Evolutionary conservation across 2,888 invertebrate genomes (phyloP), one percentile per base, ranked within the genome.

Genomic region (Luffia ferchaultella): DNA sequence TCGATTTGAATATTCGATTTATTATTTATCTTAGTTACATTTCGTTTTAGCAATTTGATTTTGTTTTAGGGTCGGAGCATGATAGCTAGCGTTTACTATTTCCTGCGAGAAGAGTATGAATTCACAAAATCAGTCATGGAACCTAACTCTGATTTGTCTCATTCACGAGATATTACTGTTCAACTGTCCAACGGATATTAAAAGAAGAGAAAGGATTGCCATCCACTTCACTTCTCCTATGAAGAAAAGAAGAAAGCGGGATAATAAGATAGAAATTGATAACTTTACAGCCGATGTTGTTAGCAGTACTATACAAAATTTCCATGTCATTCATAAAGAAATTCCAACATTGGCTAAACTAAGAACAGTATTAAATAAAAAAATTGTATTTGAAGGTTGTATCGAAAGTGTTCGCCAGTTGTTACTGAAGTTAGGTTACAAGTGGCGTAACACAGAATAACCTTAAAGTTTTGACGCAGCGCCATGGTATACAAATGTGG

Each of bases 11-110:
- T n/a, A n/a, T n/a, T n/a, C n/a, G n/a, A n/a, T n/a, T n/a, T n/a
- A n/a, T n/a, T n/a, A n/a, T n/a, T n/a, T n/a, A n/a, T n/a, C n/a
- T n/a, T n/a, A n/a, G n/a, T n/a, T n/a, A n/a, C n/a, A n/a, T n/a
- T n/a, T n/a, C n/a, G n/a, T n/a, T n/a, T n/a, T n/a, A n/a, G n/a
- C n/a, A n/a, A n/a, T 43, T 46, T 42, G 2, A 46, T 48, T 52
- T 54, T 51, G 50, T 55, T 53, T 56, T 50, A 58, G 58, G 57
- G 53, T 43, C 52, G 56, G 41, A 46, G 48, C 43, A 56, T 58
- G 43, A 52, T 58, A 16, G 58, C 57, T 16, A 54, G 52, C 18
- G 54, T 58, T 19, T 56, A 55, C 47, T 48, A 54, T 52, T 56
- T 54, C 18, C 45, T 54, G 12, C 52, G 46, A 48, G 47, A 56